These are phyloP conservation scores for Gulo gulo DNA, from an alignment of 2,113 vertebrate species.

Conservation along the genomic window DNA sequence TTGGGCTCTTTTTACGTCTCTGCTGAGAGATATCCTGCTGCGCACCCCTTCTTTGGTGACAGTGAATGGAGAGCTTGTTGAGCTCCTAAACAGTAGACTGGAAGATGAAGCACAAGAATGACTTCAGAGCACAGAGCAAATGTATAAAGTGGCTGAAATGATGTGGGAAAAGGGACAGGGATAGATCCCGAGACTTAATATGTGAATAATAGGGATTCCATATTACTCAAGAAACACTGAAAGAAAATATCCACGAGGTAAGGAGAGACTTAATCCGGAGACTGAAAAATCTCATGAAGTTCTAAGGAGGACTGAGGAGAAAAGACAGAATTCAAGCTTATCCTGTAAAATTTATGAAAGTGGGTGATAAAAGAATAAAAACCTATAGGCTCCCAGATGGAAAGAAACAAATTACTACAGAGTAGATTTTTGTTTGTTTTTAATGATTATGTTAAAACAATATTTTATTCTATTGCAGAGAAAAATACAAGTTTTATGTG, in stretches of 20 bases:
- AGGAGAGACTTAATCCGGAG: neutral
- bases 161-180: neutral
- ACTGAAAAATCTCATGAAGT: neutral
- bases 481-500: neutral
- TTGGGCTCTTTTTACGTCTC: neutral
- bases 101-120: neutral
- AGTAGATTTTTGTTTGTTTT: neutral
- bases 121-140: neutral
- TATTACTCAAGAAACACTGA: neutral
- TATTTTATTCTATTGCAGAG: neutral
- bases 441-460: neutral
- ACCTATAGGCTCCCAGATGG: neutral
- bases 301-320: neutral
- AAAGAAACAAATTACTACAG: neutral
- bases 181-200: neutral
- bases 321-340: neutral
- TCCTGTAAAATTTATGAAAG: neutral
- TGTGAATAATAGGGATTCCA: neutral
- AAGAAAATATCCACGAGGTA: slow-evolving; percentile 23
- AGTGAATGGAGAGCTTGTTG: neutral
- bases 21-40: neutral
- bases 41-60: neutral
- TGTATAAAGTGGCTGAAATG: slow-evolving; percentile 3
- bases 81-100: neutral
- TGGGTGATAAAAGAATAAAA: neutral